Percentiles rank a stretch among this genome's conserved stretches.
These are phyloP conservation scores for Norana najaformis DNA, from an alignment of 2,888 invertebrate species.

Conservation along the genomic window DNA sequence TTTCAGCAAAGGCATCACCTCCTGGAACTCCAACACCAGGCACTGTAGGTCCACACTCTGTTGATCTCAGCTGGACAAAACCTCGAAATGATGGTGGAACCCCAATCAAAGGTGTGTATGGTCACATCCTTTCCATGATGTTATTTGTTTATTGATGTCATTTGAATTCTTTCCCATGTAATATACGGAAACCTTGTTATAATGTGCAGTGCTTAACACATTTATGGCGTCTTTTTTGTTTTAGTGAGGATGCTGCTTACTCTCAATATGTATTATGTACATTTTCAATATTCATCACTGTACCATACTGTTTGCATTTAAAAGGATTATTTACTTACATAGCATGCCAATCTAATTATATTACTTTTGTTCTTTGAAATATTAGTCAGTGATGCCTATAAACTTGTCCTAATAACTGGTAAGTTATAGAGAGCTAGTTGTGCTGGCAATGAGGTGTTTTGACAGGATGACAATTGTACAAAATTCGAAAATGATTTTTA, in stretches of 20 bases:
- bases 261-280: too few species aligned
- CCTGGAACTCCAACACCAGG: constrained; percentile 85
- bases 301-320: neutral
- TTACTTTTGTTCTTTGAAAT: neutral
- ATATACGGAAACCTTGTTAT: too few species aligned
- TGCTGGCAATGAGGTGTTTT: neutral
- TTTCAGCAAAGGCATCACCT: constrained; percentile 73
- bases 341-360: too few species aligned
- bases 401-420: neutral
- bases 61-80: constrained; percentile 90
- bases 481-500: neutral
- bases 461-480: too few species aligned
- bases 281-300: too few species aligned
- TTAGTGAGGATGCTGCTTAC: too few species aligned
- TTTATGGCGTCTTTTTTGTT: too few species aligned
- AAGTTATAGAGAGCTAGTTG: neutral
- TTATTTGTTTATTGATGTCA: too few species aligned
- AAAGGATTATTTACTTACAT: neutral
- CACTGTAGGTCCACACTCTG: constrained; percentile 85
- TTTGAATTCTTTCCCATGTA: too few species aligned
- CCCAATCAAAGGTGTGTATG: constrained; percentile 74
- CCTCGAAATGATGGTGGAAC: constrained; percentile 89
- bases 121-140: neutral
- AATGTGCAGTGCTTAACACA: too few species aligned
- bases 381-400: neutral